Percentiles rank a stretch among this genome's conserved stretches.
Conservation (phyloP, 2,797 vertebrate genomes). For the Coregonus ussuriensis region DNA sequence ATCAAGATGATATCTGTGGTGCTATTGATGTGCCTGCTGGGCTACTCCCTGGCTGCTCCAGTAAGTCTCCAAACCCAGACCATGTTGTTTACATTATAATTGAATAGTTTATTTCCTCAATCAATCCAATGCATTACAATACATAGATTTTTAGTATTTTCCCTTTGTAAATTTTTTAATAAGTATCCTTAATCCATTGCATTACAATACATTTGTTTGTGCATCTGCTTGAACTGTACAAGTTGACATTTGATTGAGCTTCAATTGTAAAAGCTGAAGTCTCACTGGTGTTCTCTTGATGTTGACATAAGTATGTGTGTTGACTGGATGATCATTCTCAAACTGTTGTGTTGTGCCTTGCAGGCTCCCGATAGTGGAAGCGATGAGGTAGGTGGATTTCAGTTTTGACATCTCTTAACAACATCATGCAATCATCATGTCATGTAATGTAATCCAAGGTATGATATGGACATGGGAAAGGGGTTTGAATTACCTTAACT, state of each 20-base stretch:
- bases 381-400: conserved; percentile 61
- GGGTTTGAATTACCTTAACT: conserved; percentile 33
- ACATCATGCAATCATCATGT: not conserved
- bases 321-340: not conserved
- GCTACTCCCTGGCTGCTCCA: conserved; percentile 61
- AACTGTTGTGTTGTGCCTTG: conserved; percentile 23
- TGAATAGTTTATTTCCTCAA: not conserved
- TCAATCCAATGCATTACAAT: not conserved
- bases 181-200: not conserved
- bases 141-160: no score
- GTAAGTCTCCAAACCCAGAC: conserved; percentile 60
- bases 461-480: conserved; percentile 36
- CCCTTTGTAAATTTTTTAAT: no score
- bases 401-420: not conserved
- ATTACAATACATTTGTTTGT: not conserved
- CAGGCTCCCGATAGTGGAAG: conserved; percentile 67
- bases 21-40: conserved; percentile 63
- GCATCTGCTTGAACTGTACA: not conserved
- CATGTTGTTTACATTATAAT: not conserved
- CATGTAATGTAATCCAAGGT: conserved; percentile 34
- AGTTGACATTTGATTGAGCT: not conserved
- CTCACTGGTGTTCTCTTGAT: not conserved
- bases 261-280: not conserved
- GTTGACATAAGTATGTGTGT: not conserved
- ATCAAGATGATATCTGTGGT: conserved; percentile 64